A percentile compares a stretch with the other conserved stretches of the same genome.
Conservation (phyloP, 1,140 invertebrate genomes). For the Vanessa tameamea region DNA sequence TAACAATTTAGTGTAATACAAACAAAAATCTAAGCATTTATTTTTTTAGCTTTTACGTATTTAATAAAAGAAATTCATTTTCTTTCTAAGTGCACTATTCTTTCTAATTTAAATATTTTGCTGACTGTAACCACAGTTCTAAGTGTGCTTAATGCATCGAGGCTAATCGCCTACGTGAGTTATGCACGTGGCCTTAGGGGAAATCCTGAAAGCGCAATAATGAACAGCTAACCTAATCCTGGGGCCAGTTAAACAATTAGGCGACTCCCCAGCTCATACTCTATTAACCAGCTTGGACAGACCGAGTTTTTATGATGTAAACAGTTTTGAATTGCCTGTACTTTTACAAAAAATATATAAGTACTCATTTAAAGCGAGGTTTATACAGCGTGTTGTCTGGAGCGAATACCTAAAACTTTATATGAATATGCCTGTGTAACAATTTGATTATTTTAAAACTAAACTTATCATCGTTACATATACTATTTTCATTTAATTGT, state of each 20-base stretch:
- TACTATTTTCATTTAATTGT: too few relatives aligned
- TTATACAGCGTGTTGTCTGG: too few relatives aligned
- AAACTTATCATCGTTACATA: too few relatives aligned
- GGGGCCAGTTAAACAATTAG: conserved; percentile 58
- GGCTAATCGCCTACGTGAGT: conserved; percentile 51
- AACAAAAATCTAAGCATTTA: too few relatives aligned
- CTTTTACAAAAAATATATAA: too few relatives aligned
- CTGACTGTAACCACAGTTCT: neutral
- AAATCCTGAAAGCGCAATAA: conserved; percentile 59
- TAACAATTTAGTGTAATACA: neutral
- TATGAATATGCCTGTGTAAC: too few relatives aligned
- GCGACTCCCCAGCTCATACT: conserved; percentile 38
- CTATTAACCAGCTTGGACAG: conserved; percentile 33
- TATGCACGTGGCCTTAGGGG: conserved; percentile 46
- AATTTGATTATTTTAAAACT: too few relatives aligned
- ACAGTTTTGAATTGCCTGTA: neutral
- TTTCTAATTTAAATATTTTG: neutral
- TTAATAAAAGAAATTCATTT: too few relatives aligned
- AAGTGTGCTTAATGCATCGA: conserved; percentile 41
- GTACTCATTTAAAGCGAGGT: too few relatives aligned
- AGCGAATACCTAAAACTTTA: neutral
- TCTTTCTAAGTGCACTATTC: too few relatives aligned
- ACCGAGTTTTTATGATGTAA: conserved; percentile 5
- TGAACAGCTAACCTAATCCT: conserved; percentile 54
- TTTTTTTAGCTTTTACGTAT: too few relatives aligned